These are phyloP conservation scores for Tragulus kanchil DNA, from an alignment of 2,113 vertebrate genomes.

Conservation along the genomic window DNA sequence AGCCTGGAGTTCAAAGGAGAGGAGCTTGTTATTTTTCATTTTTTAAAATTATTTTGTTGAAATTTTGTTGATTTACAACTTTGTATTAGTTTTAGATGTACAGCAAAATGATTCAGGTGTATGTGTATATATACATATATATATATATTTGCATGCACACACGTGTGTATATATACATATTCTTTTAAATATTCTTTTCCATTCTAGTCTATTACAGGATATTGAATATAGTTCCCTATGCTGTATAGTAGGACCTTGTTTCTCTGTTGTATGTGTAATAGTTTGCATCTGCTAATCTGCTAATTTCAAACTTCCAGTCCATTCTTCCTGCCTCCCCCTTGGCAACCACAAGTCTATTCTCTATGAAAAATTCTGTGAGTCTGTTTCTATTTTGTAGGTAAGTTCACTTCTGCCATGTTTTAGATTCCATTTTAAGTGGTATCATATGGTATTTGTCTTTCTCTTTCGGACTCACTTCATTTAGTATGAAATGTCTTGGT, in stretches of 20 bases:
- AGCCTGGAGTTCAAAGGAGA: neutral
- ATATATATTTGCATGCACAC: neutral
- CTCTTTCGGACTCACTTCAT: neutral
- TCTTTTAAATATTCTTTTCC: neutral
- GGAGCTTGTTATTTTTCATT: neutral
- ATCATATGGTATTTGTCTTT: neutral
- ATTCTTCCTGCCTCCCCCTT: neutral
- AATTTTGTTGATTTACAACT: neutral
- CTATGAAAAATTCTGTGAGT: neutral
- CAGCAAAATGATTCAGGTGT: neutral
- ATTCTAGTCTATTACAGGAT: neutral
- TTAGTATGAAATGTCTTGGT: too few species aligned
- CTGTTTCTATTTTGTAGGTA: neutral
- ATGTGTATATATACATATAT: neutral
- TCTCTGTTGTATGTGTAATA: neutral
- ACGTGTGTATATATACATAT: neutral
- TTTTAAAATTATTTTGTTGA: neutral
- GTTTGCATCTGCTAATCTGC: neutral
- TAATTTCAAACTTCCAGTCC: neutral
- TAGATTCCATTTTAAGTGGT: neutral
- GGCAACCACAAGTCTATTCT: neutral
- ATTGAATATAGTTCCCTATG: neutral
- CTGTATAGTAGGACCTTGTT: neutral
- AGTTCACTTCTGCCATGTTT: neutral
- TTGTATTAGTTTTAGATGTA: neutral